Evolutionary conservation across 1,140 invertebrate genomes (phyloP).

Genomic region (Heliothis subflexa): DNA sequence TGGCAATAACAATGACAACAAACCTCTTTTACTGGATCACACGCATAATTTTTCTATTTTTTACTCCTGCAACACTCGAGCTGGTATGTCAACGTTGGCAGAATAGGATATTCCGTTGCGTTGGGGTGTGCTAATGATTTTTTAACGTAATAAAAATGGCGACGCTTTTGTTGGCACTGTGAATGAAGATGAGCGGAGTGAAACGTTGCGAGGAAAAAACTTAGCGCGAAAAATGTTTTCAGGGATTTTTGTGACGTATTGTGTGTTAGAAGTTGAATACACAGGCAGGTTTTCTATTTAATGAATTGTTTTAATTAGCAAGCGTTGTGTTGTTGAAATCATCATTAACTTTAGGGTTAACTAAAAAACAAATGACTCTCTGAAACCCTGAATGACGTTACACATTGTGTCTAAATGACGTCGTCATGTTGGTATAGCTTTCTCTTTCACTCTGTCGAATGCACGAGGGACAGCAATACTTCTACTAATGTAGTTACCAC

Average conservation of each 20-base stretch:
- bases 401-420: conserved; percentile 1
- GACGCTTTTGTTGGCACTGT: conserved; percentile 41
- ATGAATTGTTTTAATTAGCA: background rate
- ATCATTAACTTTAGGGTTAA: background rate
- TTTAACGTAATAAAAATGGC: conserved; percentile 53
- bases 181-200: conserved; percentile 40
- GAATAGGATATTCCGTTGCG: conserved; percentile 48
- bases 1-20: background rate
- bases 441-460: conserved; percentile 1
- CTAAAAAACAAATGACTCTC: conserved; percentile 3
- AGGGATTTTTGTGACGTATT: conserved; percentile 17
- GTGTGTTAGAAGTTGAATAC: conserved; percentile 5
- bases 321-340: background rate
- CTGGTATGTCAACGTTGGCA: conserved; percentile 24
- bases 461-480: conserved; percentile 12
- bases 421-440: conserved; percentile 1
- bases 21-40: conserved; percentile 4
- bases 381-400: background rate
- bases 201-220: conserved; percentile 35
- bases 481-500: conserved; percentile 57
- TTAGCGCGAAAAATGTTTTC: conserved; percentile 17
- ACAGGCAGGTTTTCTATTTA: conserved; percentile 4
- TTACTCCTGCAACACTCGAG: conserved; percentile 10
- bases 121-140: conserved; percentile 51
- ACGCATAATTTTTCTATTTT: conserved; percentile 29